These are phyloP conservation scores for Misgurnus anguillicaudatus DNA, from an alignment of 2,113 vertebrate genomes.

Conservation along the genomic window DNA sequence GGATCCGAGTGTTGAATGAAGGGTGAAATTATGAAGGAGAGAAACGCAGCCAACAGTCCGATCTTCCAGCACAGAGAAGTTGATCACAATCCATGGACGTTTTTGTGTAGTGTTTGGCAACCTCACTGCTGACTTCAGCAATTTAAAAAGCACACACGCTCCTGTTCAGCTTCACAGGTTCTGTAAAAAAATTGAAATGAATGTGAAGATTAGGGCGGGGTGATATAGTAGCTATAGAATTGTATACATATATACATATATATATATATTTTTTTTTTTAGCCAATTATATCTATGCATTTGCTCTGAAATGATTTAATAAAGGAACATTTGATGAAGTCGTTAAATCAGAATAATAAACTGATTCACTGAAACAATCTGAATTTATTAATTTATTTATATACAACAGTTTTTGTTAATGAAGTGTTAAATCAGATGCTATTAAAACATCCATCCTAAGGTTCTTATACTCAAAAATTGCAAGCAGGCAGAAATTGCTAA, in stretches of 20 bases:
- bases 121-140: not conserved
- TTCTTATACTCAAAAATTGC: no score
- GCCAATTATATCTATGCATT: not conserved
- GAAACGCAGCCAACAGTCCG: not conserved
- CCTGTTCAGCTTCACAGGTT: slow-evolving; percentile 9
- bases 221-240: not conserved
- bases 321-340: no score
- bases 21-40: slow-evolving; percentile 26
- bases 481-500: no score
- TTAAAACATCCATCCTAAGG: no score
- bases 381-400: not conserved
- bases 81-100: slow-evolving; percentile 29
- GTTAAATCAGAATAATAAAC: no score
- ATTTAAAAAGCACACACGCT: not conserved
- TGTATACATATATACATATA: no score
- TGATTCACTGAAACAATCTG: not conserved
- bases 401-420: not conserved
- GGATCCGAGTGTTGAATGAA: slow-evolving; percentile 1
- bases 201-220: not conserved
- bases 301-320: not conserved
- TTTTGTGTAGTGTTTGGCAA: slow-evolving; percentile 17
- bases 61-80: slow-evolving; percentile 17
- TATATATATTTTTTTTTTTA: not conserved
- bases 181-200: slow-evolving; percentile 14
- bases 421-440: no score